Evolutionary conservation across 2,888 invertebrate species (phyloP).

Genomic region (Ditula angustiorana): DNA sequence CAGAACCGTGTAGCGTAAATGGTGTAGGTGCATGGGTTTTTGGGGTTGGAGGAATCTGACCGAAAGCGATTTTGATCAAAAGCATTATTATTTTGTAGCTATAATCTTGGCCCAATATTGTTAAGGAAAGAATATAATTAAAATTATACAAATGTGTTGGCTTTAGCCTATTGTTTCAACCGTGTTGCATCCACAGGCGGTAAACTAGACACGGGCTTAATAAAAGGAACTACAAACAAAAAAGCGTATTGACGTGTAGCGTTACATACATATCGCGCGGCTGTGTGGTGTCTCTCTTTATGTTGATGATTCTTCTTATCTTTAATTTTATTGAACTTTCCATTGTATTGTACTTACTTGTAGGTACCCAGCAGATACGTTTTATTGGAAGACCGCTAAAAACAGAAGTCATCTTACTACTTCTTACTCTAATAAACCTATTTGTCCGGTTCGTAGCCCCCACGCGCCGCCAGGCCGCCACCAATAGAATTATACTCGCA

Average conservation of each 20-base stretch:
- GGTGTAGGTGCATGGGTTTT: constrained; percentile 1
- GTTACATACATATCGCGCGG: too few relatives aligned
- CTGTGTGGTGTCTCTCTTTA: too few relatives aligned
- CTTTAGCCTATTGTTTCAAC: too few relatives aligned
- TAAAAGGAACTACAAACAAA: too few relatives aligned
- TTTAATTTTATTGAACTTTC: neutral
- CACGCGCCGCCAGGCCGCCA: constrained; percentile 20
- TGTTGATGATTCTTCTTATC: neutral
- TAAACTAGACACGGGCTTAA: too few relatives aligned
- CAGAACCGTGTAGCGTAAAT: constrained; percentile 16
- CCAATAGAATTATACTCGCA: constrained; percentile 29
- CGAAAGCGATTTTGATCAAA: neutral
- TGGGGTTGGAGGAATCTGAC: neutral
- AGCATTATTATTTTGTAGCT: neutral
- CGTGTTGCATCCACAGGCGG: too few relatives aligned
- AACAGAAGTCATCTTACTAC: neutral
- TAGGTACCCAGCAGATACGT: neutral
- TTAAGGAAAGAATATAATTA: too few relatives aligned
- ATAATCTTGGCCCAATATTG: too few relatives aligned
- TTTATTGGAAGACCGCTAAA: neutral
- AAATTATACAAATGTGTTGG: too few relatives aligned
- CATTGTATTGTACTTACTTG: neutral
- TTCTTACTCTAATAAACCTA: constrained; percentile 6
- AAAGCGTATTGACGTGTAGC: too few relatives aligned
- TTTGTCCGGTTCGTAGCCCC: constrained; percentile 3